Evolutionary conservation across 92 coral and sea anemone species (phyloP), one percentile per base, ranked within the genome.

Genomic region (Virgularia gustaviana): DNA sequence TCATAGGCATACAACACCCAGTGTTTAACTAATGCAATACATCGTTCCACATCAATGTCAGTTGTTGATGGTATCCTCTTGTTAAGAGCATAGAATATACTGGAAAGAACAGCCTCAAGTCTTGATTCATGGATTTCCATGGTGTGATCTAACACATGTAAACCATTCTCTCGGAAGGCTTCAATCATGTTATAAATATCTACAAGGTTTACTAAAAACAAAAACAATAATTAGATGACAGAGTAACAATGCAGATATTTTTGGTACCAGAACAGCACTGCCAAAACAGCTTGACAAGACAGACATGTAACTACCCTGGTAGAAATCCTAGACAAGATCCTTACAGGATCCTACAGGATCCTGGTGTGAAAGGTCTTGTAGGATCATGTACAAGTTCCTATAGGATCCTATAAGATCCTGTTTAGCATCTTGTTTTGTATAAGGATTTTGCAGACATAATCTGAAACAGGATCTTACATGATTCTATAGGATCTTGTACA

Each of bases 171-270:
- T 3, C 99, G 76, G 78, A 94, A 94, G 41, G 99, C 96, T 89
- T 94, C 99, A 51, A 94, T 94, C 90, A 94, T 94, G 84, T 94
- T 94, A 38, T 87, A 94, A 13, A 94, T 96, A 66, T 94, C 99
- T 27, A 94, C 99, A 51, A 94, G 88, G 60, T 89, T 87, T 78
- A 94, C 99, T 47, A 49, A 18, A n/a, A 18, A 54, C 19, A 7
- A 76, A 36, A 41, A n/a, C n/a, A n/a, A n/a, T n/a, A n/a, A n/a
- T n/a, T n/a, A n/a, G 9, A 2, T 44, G n/a, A 44, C 34, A 10
- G 11, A 43, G 65, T 8, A 1, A 30, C n/a, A 32, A 25, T 23
- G 33, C 4, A 19, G 25, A n/a, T 16, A 6, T 16, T 57, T 13
- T 57, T 57, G 64, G 64, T 0, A 35, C 71, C 15, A 54, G n/a